Base-by-base conservation (phyloP, 53 echinoderm and acorn worm genomes). In the Patiria pectinifera region DNA sequence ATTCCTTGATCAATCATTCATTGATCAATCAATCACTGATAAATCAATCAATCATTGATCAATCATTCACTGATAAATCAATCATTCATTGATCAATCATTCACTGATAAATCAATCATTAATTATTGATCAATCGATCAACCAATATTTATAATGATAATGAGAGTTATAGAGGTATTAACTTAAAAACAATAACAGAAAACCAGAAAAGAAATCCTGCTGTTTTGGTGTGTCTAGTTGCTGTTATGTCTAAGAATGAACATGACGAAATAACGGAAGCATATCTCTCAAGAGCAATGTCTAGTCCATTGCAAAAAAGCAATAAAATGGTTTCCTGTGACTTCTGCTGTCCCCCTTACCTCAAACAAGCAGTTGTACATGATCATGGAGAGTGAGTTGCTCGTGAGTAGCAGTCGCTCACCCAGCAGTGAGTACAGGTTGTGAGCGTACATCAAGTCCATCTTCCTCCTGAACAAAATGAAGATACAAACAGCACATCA, bases 351-450 rank as follows among this genome's bases (percentile, higher is more conserved):
- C 26, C 4, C 11, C 59, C 85, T 66, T 78, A 99, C 99, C 99
- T 99, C 97, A 95, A 99, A 99, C 66, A 99, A 88, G 92, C 96
- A 96, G 95, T 96, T 99, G 91, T 99, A 99, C 96, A 96, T 96
- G 83, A 95, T 91, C 83, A 99, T 83, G 1, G 95, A 89, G 12
- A 97, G 93, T 69, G 95, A 93, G 80, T 95, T 96, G 21, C 91
- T 87, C 18, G 92, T 99, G 83, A 99, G 94, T 84, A 95, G 92
- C 83, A 99, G 78, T 80, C 99, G 95, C 84, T 99, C 97, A 71
- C 97, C 99, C 2, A 99, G 85, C n/a, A 97, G 93, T 59, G 99
- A 97, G 87, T 99, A 99, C 35, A 99, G 89, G 84, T 96, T 99
- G 83, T 97, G 97, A 46, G 96, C 95, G 83, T 97, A 97, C 96